These are phyloP conservation scores for Drosophila watanabei DNA, from an alignment of 1,140 invertebrate species.

Conservation along the genomic window DNA sequence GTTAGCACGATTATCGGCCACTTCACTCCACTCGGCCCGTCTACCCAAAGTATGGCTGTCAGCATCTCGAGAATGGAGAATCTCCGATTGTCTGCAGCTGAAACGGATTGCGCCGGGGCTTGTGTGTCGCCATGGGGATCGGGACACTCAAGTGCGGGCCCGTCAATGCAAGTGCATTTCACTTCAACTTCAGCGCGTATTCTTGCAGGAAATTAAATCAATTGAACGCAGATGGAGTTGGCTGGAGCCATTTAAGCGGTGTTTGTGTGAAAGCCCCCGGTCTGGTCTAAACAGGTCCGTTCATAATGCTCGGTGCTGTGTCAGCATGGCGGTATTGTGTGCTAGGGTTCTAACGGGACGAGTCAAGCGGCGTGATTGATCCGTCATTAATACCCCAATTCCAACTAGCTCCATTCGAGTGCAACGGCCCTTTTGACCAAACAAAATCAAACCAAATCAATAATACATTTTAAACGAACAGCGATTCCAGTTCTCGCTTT, in stretches of 20 bases:
- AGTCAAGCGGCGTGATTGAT: slow-evolving; percentile 61
- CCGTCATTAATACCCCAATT: slow-evolving; percentile 40
- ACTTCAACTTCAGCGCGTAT: slow-evolving; percentile 67
- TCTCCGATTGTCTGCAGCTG: slow-evolving; percentile 30
- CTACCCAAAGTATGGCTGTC: slow-evolving; percentile 24
- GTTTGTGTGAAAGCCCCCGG: slow-evolving; percentile 54
- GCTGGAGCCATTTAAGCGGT: slow-evolving; percentile 65
- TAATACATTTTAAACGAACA: slow-evolving; percentile 66
- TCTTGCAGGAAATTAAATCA: slow-evolving; percentile 74
- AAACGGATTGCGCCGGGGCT: slow-evolving; percentile 15
- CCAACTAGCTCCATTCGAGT: slow-evolving; percentile 1
- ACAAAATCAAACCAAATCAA: slow-evolving; percentile 37
- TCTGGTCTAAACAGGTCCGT: slow-evolving; percentile 15
- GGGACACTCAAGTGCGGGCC: slow-evolving; percentile 58
- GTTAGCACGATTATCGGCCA: slow-evolving; percentile 51
- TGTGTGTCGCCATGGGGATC: slow-evolving; percentile 21
- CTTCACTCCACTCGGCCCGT: slow-evolving; percentile 31
- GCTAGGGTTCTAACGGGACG: slow-evolving; percentile 53
- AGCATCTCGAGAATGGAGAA: slow-evolving; percentile 30
- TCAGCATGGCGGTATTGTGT: slow-evolving; percentile 47
- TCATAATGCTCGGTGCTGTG: slow-evolving; percentile 16
- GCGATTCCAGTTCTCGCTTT: slow-evolving; percentile 26
- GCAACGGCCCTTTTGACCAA: slow-evolving; percentile 13
- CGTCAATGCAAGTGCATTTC: slow-evolving; percentile 73
- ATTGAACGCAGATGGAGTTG: slow-evolving; percentile 54